A percentile compares a stretch with the other conserved stretches of the same genome.
Evolutionary conservation across 2,113 vertebrate species (phyloP).

Genomic region (rabbit (Oryctolagus cuniculus)): DNA sequence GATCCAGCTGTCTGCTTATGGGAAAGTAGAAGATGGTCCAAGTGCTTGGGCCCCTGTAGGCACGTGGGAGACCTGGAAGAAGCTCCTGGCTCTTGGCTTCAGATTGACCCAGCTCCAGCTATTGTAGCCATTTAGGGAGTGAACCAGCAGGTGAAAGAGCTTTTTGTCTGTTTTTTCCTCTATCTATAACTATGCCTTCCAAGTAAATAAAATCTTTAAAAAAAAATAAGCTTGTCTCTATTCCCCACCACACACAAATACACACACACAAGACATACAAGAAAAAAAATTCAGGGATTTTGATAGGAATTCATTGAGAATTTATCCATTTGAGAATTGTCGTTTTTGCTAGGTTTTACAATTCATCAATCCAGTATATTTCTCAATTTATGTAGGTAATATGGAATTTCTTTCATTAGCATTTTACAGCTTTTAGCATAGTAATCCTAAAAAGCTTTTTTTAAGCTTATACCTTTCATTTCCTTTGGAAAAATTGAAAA

Average conservation of each 20-base stretch:
- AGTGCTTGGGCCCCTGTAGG: no score
- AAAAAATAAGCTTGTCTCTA: not conserved
- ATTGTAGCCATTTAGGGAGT: no score
- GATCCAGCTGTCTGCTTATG: no score
- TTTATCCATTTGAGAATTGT: not conserved
- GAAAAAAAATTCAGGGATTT: conserved; percentile 10
- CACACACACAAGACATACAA: not conserved
- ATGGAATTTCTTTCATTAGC: not conserved
- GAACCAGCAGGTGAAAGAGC: no score
- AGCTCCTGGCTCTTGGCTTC: no score
- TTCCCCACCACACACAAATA: not conserved
- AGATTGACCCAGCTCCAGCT: no score
- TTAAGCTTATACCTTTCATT: not conserved
- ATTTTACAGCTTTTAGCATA: not conserved
- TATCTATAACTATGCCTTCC: no score
- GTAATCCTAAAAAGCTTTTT: not conserved
- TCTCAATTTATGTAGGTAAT: not conserved
- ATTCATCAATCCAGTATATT: not conserved
- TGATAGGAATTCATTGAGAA: not conserved
- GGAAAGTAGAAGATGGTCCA: no score
- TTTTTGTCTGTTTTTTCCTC: no score
- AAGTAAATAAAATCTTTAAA: no score
- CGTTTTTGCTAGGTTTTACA: not conserved
- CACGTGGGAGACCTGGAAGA: no score
- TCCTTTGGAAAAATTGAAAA: conserved; percentile 3